Conservation (phyloP, 1,140 invertebrate genomes). For the Hyles euphorbiae region DNA sequence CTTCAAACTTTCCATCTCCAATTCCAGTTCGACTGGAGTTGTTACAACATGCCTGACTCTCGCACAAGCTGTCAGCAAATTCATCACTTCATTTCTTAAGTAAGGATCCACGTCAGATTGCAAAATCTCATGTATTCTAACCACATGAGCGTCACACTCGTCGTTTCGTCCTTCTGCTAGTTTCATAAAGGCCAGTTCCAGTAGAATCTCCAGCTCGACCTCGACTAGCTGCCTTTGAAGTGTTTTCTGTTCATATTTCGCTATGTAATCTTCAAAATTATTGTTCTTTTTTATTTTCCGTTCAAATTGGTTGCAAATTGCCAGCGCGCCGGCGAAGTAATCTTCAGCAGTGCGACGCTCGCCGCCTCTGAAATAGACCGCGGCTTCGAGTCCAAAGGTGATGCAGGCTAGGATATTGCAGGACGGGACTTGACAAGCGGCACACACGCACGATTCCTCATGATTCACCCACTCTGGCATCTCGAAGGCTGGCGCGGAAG, state of each 20-base stretch:
- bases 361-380: constrained; percentile 43
- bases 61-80: constrained; percentile 43
- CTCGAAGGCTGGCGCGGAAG: constrained; percentile 27
- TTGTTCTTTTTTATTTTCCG: constrained; percentile 25
- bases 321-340: constrained; percentile 43
- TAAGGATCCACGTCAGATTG: constrained; percentile 33
- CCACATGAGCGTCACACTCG: constrained; percentile 36
- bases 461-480: constrained; percentile 41
- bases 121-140: constrained; percentile 40
- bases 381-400: constrained; percentile 36
- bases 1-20: constrained; percentile 42
- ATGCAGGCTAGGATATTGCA: constrained; percentile 29
- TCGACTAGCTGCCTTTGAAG: constrained; percentile 24
- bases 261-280: constrained; percentile 29
- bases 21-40: constrained; percentile 25
- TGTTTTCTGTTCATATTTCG: constrained; percentile 16
- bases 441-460: constrained; percentile 29
- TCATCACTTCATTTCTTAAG: constrained; percentile 43
- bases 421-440: constrained; percentile 31
- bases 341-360: constrained; percentile 44
- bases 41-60: constrained; percentile 21
- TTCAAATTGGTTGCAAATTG: constrained; percentile 31
- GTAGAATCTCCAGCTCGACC: constrained; percentile 37
- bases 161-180: constrained; percentile 29
- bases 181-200: constrained; percentile 47